Percentiles rank a stretch among this genome's conserved stretches.
These are phyloP conservation scores for Volucella inflata DNA, from an alignment of 2,888 invertebrate species.

Conservation along the genomic window DNA sequence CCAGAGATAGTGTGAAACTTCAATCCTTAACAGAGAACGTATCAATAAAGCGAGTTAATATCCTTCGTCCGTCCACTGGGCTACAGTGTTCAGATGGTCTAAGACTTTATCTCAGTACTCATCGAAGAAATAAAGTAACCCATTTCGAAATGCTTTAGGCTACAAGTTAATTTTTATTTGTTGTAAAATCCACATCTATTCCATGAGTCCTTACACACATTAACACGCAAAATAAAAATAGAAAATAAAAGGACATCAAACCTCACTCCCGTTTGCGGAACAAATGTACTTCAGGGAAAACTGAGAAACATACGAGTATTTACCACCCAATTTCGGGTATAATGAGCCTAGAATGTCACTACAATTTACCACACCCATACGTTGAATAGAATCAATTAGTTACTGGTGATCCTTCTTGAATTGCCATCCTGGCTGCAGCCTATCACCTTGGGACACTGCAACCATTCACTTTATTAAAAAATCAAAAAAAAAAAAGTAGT, in stretches of 20 bases:
- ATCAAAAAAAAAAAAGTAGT: not conserved
- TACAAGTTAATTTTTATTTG: too few relatives aligned
- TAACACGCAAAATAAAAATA: not conserved
- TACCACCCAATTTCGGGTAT: constrained; percentile 63
- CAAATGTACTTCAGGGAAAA: constrained; percentile 70
- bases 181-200: too few relatives aligned
- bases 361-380: constrained; percentile 70
- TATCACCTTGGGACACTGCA: constrained; percentile 37
- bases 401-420: constrained; percentile 60
- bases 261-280: constrained; percentile 58
- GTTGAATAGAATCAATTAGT: constrained; percentile 72
- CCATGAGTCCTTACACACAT: too few relatives aligned
- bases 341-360: constrained; percentile 72
- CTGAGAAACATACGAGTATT: constrained; percentile 41
- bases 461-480: constrained; percentile 36
- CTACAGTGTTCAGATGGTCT: too few relatives aligned
- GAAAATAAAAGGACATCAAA: not conserved
- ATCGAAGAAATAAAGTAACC: too few relatives aligned
- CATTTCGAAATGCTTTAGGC: too few relatives aligned
- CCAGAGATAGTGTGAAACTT: too few relatives aligned
- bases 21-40: too few relatives aligned
- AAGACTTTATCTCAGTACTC: too few relatives aligned
- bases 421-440: constrained; percentile 38
- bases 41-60: too few relatives aligned
- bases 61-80: too few relatives aligned